These are phyloP conservation scores for Arion vulgaris DNA, from an alignment of 1,140 invertebrate genomes.

Conservation along the genomic window DNA sequence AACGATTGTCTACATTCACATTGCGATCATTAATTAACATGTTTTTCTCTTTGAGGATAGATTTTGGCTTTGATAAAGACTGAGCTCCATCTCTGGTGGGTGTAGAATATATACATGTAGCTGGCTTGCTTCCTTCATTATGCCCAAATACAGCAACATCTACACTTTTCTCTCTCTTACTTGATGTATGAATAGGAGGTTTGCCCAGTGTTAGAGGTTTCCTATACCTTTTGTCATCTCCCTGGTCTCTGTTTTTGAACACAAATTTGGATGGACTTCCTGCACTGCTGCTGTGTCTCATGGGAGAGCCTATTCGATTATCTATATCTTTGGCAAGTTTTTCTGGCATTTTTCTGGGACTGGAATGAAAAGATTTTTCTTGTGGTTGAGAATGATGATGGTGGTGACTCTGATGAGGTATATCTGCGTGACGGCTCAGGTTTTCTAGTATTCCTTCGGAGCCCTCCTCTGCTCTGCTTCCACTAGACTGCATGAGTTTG, in stretches of 20 bases:
- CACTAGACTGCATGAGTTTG: constrained; percentile 43
- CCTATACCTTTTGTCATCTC: constrained; percentile 57
- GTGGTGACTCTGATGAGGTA: constrained; percentile 11
- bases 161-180: constrained; percentile 50
- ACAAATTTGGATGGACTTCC: constrained; percentile 59
- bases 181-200: constrained; percentile 51
- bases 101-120: constrained; percentile 2
- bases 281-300: constrained; percentile 45
- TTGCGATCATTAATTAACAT: constrained; percentile 31
- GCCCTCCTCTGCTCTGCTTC: constrained; percentile 36
- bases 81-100: neutral
- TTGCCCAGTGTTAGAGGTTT: constrained; percentile 52
- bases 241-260: constrained; percentile 59
- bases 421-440: constrained; percentile 29
- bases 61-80: constrained; percentile 35
- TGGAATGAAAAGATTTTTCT: constrained; percentile 43
- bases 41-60: constrained; percentile 46
- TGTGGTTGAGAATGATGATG: constrained; percentile 21
- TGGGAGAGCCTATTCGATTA: constrained; percentile 59
- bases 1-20: constrained; percentile 40
- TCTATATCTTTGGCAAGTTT: constrained; percentile 65
- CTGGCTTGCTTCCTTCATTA: constrained; percentile 16
- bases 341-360: constrained; percentile 64
- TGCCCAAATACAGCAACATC: constrained; percentile 6
- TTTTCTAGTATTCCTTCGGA: constrained; percentile 25